phyloP scores from a whole-genome alignment of 2,888 invertebrate genomes.

The Stenodema calcarata region DNA sequence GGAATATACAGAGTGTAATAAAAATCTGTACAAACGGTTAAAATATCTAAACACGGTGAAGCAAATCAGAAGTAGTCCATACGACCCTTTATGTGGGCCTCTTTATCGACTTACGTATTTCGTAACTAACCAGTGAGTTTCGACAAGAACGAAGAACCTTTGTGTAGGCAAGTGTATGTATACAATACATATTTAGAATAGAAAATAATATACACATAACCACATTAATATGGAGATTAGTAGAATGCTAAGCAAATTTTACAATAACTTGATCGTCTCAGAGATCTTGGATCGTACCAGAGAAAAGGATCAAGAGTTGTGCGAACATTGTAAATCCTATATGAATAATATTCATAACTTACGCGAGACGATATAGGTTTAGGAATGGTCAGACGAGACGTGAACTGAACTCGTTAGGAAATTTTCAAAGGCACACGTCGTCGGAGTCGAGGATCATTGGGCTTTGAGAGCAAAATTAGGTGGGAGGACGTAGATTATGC shows the following conservation, averaged over 20 bases:
- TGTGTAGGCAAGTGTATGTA: too few relatives aligned
- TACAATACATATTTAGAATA: too few relatives aligned
- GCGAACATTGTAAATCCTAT: not conserved
- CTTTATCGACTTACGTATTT: too few relatives aligned
- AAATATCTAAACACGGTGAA: too few relatives aligned
- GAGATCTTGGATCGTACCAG: not conserved
- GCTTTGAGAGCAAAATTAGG: slow-evolving; percentile 58
- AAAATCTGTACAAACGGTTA: too few relatives aligned
- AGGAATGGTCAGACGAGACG: not conserved
- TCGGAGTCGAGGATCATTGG: not conserved
- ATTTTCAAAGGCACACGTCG: not conserved
- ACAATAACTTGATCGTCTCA: not conserved
- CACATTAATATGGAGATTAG: too few relatives aligned
- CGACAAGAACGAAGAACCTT: too few relatives aligned
- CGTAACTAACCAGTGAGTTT: too few relatives aligned
- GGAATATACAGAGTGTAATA: too few relatives aligned
- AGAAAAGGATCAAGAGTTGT: not conserved
- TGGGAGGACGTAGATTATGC: slow-evolving; percentile 65
- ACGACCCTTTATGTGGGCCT: too few relatives aligned
- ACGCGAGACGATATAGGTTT: not conserved
- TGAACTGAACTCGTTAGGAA: not conserved
- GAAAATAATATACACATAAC: too few relatives aligned
- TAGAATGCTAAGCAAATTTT: not conserved
- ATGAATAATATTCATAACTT: not conserved
- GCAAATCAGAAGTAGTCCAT: too few relatives aligned